A percentile compares a stretch with the other conserved stretches of the same genome.
Conservation (phyloP, 2,797 vertebrate species). For the Lagocephalus sceleratus region DNA sequence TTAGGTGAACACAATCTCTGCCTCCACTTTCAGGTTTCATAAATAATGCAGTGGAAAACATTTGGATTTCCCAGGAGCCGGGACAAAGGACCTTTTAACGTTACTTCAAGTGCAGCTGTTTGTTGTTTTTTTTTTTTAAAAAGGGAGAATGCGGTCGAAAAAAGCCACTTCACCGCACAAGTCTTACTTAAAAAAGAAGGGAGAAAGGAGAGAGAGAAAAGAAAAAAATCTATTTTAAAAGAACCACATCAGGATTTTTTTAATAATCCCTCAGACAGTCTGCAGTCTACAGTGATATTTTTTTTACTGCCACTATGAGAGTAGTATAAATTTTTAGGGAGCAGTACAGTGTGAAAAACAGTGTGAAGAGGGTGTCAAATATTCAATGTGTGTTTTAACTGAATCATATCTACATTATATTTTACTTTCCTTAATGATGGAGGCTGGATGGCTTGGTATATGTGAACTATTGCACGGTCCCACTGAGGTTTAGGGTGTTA, state of each 20-base stretch:
- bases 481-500: constrained; percentile 3
- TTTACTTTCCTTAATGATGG: background rate
- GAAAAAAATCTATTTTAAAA: constrained; percentile 32
- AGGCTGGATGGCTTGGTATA: background rate
- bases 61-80: constrained; percentile 67
- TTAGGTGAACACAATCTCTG: constrained; percentile 70
- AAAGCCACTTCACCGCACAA: constrained; percentile 29
- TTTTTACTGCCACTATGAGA: background rate
- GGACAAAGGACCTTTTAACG: constrained; percentile 73
- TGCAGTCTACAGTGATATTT: background rate
- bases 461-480: background rate
- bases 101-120: constrained; percentile 55
- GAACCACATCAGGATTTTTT: constrained; percentile 15
- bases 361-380: constrained; percentile 20
- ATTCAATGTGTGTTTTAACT: constrained; percentile 1
- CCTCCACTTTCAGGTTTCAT: constrained; percentile 66
- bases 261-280: constrained; percentile 8
- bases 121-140: constrained; percentile 1
- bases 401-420: too few species aligned
- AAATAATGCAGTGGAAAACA: constrained; percentile 76
- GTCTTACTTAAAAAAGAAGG: constrained; percentile 31
- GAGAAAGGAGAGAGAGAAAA: background rate
- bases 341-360: constrained; percentile 11
- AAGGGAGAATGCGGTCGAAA: constrained; percentile 18
- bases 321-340: constrained; percentile 7